phyloP scores from a whole-genome alignment of 2,888 invertebrate genomes.

The Meta bourneti region DNA sequence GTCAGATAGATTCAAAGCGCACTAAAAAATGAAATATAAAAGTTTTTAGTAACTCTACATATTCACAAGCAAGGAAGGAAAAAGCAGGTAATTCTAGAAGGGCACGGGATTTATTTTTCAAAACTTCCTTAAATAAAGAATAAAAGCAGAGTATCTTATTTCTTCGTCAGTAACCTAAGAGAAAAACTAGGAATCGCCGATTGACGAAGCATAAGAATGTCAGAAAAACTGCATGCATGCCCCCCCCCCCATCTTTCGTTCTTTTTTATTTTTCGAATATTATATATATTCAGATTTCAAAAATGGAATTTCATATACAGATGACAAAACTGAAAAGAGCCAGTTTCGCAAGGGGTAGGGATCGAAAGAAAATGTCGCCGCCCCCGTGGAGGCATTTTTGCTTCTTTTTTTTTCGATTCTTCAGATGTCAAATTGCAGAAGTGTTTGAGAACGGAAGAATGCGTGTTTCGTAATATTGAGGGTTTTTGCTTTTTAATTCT shows the following conservation, averaged over 20 bases:
- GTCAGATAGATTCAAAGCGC: neutral
- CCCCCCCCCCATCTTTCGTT: neutral
- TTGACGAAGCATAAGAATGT: constrained; percentile 29
- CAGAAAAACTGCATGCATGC: constrained; percentile 2
- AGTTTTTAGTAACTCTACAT: neutral
- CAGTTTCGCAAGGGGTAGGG: neutral
- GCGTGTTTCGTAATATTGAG: neutral
- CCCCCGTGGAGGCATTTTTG: neutral
- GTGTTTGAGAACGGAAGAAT: neutral
- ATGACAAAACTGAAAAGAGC: constrained; percentile 52
- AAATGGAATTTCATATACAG: constrained; percentile 68
- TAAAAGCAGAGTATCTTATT: constrained; percentile 30
- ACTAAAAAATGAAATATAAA: constrained; percentile 8
- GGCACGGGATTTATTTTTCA: neutral
- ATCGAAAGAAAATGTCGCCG: neutral
- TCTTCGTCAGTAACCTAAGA: constrained; percentile 21
- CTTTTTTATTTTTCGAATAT: neutral
- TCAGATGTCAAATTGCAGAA: neutral
- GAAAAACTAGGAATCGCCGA: constrained; percentile 3
- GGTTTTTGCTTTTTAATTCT: neutral
- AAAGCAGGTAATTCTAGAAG: neutral
- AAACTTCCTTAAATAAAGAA: constrained; percentile 15
- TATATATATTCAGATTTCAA: constrained; percentile 60
- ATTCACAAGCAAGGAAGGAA: constrained; percentile 15
- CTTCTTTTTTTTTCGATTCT: neutral